phyloP scores from a whole-genome alignment of 37 sponge, comb jelly and placozoan species.

The Axinella damicornis region DNA sequence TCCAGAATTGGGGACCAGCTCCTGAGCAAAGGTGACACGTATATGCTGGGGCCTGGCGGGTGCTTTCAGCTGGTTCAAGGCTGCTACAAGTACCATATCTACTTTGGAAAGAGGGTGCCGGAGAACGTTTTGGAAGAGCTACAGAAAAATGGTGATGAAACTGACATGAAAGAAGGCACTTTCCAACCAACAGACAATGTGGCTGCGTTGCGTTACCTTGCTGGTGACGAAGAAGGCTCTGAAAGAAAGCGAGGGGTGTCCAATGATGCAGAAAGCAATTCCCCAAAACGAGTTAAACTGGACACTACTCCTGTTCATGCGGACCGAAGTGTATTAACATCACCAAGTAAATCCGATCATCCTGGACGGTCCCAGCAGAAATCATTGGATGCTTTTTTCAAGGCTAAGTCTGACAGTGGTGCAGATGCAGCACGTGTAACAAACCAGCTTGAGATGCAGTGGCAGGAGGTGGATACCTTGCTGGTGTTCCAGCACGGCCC shows the following conservation, averaged over 20 bases:
- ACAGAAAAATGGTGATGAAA: neutral
- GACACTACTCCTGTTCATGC: neutral
- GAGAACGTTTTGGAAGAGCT: neutral
- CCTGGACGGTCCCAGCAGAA: neutral
- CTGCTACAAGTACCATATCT: slow-evolving; percentile 51
- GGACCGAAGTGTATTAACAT: too few species aligned
- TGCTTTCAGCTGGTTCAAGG: slow-evolving; percentile 58
- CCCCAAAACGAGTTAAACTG: neutral
- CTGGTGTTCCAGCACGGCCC: slow-evolving; percentile 42
- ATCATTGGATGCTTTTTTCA: neutral
- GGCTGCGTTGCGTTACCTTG: neutral
- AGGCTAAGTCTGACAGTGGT: neutral
- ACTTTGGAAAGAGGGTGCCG: slow-evolving; percentile 41
- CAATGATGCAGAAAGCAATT: neutral
- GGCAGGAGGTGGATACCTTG: slow-evolving; percentile 34
- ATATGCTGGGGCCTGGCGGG: slow-evolving; percentile 53
- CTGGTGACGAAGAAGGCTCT: neutral
- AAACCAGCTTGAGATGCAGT: neutral
- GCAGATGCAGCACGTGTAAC: neutral
- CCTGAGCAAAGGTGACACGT: slow-evolving; percentile 29
- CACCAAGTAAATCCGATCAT: neutral
- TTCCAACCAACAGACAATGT: neutral
- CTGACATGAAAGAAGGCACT: neutral
- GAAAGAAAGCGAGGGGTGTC: too few species aligned
- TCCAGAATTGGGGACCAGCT: slow-evolving; percentile 47